Evolutionary conservation across 1,140 invertebrate species (phyloP).

Genomic region (Melanaphis sacchari): DNA sequence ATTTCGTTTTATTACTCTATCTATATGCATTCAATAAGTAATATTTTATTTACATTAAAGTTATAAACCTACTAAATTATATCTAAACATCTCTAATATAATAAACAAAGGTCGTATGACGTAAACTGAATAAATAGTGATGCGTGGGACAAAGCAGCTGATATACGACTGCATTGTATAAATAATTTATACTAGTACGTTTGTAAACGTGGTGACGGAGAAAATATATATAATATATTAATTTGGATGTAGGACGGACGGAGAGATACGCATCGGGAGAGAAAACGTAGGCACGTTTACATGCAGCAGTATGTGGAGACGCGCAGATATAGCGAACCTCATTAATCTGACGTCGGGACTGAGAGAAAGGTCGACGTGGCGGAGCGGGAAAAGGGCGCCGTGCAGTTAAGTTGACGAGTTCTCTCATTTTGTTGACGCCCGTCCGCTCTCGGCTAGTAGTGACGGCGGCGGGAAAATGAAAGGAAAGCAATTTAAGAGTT

Average conservation of each 20-base stretch:
- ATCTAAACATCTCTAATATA: no score
- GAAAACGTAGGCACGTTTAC: neutral
- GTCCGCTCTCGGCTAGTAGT: slow-evolving; percentile 1
- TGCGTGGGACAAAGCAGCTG: no score
- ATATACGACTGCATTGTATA: neutral
- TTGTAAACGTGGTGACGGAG: neutral
- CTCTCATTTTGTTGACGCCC: slow-evolving; percentile 56
- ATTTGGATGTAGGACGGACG: no score
- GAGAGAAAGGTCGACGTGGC: slow-evolving; percentile 49
- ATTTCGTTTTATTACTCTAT: no score
- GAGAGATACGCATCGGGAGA: neutral
- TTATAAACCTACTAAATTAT: no score
- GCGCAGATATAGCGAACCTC: slow-evolving; percentile 30
- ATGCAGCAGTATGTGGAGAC: neutral
- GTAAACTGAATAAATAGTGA: no score
- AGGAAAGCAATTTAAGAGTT: slow-evolving; percentile 58
- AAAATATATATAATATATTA: neutral
- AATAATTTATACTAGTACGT: neutral
- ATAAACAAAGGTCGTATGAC: no score
- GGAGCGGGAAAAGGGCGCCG: slow-evolving; percentile 22
- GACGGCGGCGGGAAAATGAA: slow-evolving; percentile 39
- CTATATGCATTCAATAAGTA: no score
- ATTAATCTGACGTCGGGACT: slow-evolving; percentile 52
- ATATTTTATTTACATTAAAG: no score
- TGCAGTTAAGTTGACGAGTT: slow-evolving; percentile 56